Base-by-base conservation (phyloP, 2,888 invertebrate genomes). In the Erebia epiphron region DNA sequence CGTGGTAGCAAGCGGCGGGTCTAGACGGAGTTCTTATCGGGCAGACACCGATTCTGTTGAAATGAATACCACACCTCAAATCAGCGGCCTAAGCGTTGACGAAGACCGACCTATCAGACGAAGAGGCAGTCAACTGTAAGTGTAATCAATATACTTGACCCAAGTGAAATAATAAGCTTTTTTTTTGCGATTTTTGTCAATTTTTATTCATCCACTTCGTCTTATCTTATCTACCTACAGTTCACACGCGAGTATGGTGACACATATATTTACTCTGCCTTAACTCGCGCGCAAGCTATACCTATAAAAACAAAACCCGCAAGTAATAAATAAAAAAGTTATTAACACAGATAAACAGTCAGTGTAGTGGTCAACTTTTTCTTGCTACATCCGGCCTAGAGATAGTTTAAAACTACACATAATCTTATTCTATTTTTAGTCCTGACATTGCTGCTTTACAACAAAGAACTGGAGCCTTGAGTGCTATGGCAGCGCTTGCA, bases 91-190 rank as follows among this genome's bases (percentile, higher is more conserved):
- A 62, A 94, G 95, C 26, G 94, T 95, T n/a, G 96, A 96, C 72
- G 96, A 96, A 73, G 97, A 96, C 72, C 90, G 97, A 72, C 95
- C 97, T 46, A 95, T 95, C 76, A 94, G 97, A 75, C 95, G 98
- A 80, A 94, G 97, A 69, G 97, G 97, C 74, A 97, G 97, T 58
- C 97, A 97, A 85, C 89, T 97, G 97, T 98, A 89, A 96, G 97
- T 95, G 3, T 43, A 35, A 54, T 18, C 11, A 18, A 18, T 18
- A 54, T 50, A 14, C 0, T 14, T 14, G 46, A 10, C 13, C 49
- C 13, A 49, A 14, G 14, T 4, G 14, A 49, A 13, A 14, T 14
- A 13, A 5, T 3, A 13, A 49, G 49, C 2, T 49, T 13, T 11
- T 43, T 11, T 43, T 26, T 26, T 3, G 26, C 26, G 26, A 26